phyloP scores from a whole-genome alignment of 2,888 invertebrate species.

The Aporophyla lueneburgensis region DNA sequence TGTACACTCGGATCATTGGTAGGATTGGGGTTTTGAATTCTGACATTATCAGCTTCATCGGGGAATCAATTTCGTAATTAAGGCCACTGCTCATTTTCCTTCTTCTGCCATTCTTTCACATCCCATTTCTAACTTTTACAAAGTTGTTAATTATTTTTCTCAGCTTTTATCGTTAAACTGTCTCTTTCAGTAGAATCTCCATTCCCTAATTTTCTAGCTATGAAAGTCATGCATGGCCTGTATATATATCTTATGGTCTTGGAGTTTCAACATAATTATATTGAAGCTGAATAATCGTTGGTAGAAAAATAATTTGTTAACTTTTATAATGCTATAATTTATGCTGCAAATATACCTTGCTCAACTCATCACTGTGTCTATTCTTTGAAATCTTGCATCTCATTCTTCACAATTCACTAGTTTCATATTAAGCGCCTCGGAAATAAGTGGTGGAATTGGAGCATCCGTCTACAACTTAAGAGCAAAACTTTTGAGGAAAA shows the following conservation, averaged over 20 bases:
- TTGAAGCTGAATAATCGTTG: background rate
- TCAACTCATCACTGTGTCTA: background rate
- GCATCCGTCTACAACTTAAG: slow-evolving; percentile 21
- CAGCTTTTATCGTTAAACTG: background rate
- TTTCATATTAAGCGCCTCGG: slow-evolving; percentile 2
- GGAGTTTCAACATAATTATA: background rate
- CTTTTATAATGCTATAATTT: background rate
- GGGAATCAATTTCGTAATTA: background rate
- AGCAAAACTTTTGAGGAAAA: slow-evolving; percentile 38
- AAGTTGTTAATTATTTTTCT: background rate
- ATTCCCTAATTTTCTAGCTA: background rate
- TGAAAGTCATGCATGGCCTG: background rate
- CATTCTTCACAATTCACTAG: background rate
- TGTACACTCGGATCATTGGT: slow-evolving; percentile 1
- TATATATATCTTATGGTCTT: background rate
- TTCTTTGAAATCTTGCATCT: slow-evolving; percentile 5
- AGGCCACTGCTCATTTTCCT: background rate
- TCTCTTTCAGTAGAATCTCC: background rate
- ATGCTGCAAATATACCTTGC: background rate
- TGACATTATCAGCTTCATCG: background rate
- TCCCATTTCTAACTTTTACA: background rate
- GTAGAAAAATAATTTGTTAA: background rate
- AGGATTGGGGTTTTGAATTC: background rate
- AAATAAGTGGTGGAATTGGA: slow-evolving; percentile 27
- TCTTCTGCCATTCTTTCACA: too few relatives aligned